These are phyloP conservation scores for Aphelenchoides fujianensis DNA, from an alignment of 1,140 invertebrate genomes.

Conservation along the genomic window DNA sequence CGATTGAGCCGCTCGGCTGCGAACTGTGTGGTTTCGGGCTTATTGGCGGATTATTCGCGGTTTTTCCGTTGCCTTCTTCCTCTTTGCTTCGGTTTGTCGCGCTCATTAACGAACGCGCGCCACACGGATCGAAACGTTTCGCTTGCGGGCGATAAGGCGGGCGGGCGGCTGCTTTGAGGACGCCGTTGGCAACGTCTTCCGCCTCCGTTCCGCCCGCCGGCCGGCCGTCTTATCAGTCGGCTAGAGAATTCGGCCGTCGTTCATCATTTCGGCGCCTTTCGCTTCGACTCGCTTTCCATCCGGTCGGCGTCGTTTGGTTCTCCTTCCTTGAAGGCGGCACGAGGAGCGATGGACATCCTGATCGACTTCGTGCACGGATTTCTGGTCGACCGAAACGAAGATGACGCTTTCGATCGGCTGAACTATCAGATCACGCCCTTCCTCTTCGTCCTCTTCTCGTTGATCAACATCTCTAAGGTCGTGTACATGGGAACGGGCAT, in stretches of 20 bases:
- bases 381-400: conserved; percentile 34
- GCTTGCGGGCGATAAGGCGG: no score
- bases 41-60: conserved; percentile 7
- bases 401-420: conserved; percentile 44
- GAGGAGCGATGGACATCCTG: conserved; percentile 41
- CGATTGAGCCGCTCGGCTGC: no score
- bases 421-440: conserved; percentile 52
- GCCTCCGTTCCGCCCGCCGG: no score
- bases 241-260: no score
- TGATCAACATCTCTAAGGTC: conserved; percentile 52
- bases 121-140: no score
- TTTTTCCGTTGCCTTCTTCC: conserved; percentile 15
- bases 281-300: no score
- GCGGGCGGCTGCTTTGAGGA: no score
- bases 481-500: conserved; percentile 52
- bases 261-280: no score
- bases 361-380: conserved; percentile 44
- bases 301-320: no score
- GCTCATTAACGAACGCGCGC: conserved; percentile 17
- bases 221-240: no score
- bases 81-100: background rate
- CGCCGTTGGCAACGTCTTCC: no score
- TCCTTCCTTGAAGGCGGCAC: no score
- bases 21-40: background rate
- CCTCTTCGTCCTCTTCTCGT: conserved; percentile 39